Base-by-base conservation (phyloP, 1,140 invertebrate genomes). In the Drosophila mayri region DNA sequence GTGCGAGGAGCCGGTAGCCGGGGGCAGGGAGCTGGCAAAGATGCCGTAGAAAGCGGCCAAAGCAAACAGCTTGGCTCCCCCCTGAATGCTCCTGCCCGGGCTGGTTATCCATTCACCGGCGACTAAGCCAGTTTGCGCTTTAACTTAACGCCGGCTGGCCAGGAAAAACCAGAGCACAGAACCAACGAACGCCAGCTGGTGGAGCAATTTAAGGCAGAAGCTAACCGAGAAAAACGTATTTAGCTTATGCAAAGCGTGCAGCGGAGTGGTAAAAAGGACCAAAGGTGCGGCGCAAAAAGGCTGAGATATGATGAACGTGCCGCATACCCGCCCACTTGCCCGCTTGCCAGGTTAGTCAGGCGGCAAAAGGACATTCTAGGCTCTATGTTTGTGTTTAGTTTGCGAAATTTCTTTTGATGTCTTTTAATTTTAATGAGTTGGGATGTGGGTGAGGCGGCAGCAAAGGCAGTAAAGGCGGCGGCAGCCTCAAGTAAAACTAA, bases 401-500 rank as follows among this genome's bases (percentile, higher is more conserved):
- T 86, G 83, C 83, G 9, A 87, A 82, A 86, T 83, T 86, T 88
- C 80, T 84, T 86, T 88, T 88, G 85, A 88, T 78, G 85, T 88
- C 77, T 81, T 90, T 84, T 88, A 88, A 90, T 88, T 88, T 88
- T 88, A 88, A 88, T 84, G 85, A 84, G 85, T 84, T 81, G 64
- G 65, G 52, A 70, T 60, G 60, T 73, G 54, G 55, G 66, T 32
- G 44, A 55, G 40, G 37, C 32, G 32, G 46, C n/a, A 30, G 37
- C 37, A 43, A 43, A 43, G n/a, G 18, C 40, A 28, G 32, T 3
- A 46, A 46, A 46, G 18, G 18, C 41, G 28, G 46, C 22, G 30
- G 22, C 38, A 20, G 10, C 43, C 81, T 18, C 54, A 75, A 70
- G 76, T 49, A 81, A 87, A 87, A 86, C 83, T 86, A 87, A 86